Evolutionary conservation across 2,888 invertebrate genomes (phyloP), one percentile per base, ranked within the genome.

Genomic region (Entomobrya proxima): DNA sequence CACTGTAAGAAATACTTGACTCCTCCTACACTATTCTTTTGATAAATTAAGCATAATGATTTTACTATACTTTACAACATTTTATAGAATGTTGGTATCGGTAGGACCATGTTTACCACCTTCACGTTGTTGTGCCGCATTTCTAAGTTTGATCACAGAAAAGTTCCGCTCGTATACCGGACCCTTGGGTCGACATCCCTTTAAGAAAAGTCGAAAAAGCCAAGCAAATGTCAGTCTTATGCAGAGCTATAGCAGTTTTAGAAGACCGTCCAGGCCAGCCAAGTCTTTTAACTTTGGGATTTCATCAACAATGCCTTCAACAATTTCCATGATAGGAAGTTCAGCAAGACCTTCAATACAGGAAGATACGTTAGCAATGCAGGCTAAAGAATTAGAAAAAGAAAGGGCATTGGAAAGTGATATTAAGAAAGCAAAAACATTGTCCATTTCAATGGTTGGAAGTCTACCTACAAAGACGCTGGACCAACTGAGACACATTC

Each of bases 31-130:
- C n/a, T n/a, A n/a, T n/a, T n/a, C n/a, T n/a, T n/a, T n/a, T n/a
- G n/a, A n/a, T n/a, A n/a, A n/a, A n/a, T n/a, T n/a, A n/a, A n/a
- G n/a, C n/a, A n/a, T n/a, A n/a, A n/a, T n/a, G n/a, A n/a, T n/a
- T n/a, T n/a, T n/a, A n/a, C n/a, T n/a, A n/a, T n/a, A n/a, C n/a
- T n/a, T n/a, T n/a, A 30, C 4, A 7, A 3, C 21, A 21, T 11
- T 21, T 64, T 78, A 24, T 13, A 83, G 83, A 5, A 37, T 84
- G 0, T 44, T 84, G 3, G 77, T 58, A 7, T 21, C 84, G 3
- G 47, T 69, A 32, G 84, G 84, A 7, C 84, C 84, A 5, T 84
- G 77, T 11, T 77, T 84, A 18, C 84, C 84, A 11, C 77, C 77
- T 18, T 13, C 35, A 11, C 69, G 35, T 55, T 76, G 67, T 55